Base-by-base conservation (phyloP, 2,113 vertebrate species). In the Chaetodon trifascialis region DNA sequence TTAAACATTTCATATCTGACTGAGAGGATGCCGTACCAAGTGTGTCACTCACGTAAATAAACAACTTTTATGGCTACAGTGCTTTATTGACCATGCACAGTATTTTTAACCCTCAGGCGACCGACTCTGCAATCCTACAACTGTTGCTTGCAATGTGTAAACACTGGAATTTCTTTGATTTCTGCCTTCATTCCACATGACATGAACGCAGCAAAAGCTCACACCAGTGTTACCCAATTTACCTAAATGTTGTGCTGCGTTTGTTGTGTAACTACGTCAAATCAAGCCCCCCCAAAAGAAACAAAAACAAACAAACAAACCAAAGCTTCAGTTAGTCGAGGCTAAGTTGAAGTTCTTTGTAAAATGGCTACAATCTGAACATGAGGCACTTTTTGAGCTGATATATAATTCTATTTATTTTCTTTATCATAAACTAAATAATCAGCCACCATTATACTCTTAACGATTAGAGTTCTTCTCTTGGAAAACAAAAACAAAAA, bases 331-430 rank as follows among this genome's bases (percentile, higher is more conserved):
- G 49, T 87, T 68, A 82, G 75, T 73, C 38, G 10, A 76, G 52
- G 65, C 75, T 64, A 85, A 84, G 15, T 62, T 82, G 81, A 82
- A 86, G 64, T 71, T 87, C 56, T 86, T 76, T 85, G 81, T 85
- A 84, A 88, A 91, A 92, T 90, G 83, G 89, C 89, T 90, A 92
- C 88, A 86, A 88, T 91, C 79, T 84, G 83, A 88, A 91, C 89
- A 83, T 56, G 80, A 94, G 94, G 93, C 93, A 94, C 94, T 94
- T 93, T 90, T 88, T 88, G 76, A 94, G 86, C 86, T 85, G 74
- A 87, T 83, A 89, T 76, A 89, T 82, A 73, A 65, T 46, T 87
- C 40, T 76, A 88, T 72, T 81, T 66, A 56, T 76, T 74, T 83
- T 82, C 46, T 79, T 73, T 83, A 82, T 72, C 55, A 79, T 73